phyloP scores from a whole-genome alignment of 2,113 vertebrate genomes.

The Pedetes capensis region DNA sequence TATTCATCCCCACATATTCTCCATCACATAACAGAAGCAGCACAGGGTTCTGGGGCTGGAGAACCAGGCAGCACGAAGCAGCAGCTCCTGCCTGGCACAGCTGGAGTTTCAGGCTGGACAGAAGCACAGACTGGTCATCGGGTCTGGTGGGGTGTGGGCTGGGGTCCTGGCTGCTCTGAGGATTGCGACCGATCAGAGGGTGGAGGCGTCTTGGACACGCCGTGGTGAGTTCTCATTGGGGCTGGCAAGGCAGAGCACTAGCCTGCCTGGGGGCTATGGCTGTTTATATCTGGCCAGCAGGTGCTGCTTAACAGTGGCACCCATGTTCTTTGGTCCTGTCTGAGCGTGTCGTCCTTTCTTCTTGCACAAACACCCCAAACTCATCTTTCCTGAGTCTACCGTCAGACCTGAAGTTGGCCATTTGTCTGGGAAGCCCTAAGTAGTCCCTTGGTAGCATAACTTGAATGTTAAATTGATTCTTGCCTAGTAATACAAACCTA shows the following conservation, averaged over 20 bases:
- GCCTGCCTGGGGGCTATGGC: fast-evolving
- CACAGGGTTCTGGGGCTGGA: too few relatives aligned
- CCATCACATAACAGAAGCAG: fast-evolving
- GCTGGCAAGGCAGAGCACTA: fast-evolving
- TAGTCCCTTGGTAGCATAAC: fast-evolving
- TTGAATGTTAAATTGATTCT: background rate
- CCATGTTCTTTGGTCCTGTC: fast-evolving
- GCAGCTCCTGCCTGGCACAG: fast-evolving
- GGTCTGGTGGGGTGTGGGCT: too few relatives aligned
- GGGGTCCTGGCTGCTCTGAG: too few relatives aligned
- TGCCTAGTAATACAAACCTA: background rate
- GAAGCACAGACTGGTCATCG: background rate
- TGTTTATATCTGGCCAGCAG: fast-evolving
- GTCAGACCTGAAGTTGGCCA: fast-evolving
- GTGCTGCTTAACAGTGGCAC: background rate
- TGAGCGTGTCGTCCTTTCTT: background rate
- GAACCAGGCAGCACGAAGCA: too few relatives aligned
- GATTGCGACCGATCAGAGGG: fast-evolving
- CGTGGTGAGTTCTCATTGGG: fast-evolving
- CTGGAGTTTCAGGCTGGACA: background rate
- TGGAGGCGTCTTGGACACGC: background rate
- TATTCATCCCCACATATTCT: background rate
- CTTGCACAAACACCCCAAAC: fast-evolving
- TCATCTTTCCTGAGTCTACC: fast-evolving
- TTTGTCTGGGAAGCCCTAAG: background rate